These are phyloP conservation scores for Brenthis hecate DNA, from an alignment of 2,888 invertebrate genomes.

Conservation along the genomic window DNA sequence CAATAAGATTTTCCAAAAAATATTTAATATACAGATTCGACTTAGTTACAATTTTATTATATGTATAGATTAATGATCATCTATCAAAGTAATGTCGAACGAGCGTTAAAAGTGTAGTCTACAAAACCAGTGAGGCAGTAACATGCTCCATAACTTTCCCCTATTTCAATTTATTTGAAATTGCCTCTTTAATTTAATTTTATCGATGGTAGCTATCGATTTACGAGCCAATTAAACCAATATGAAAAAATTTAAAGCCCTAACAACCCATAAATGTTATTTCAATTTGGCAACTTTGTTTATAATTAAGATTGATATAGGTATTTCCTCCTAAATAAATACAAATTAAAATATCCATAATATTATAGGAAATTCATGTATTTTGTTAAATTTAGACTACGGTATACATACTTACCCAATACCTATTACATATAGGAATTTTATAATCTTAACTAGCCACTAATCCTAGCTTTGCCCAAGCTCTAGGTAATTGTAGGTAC, in stretches of 20 bases:
- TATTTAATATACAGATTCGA: too few relatives aligned
- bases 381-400: too few relatives aligned
- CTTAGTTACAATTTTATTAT: too few relatives aligned
- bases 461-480: too few relatives aligned
- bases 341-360: too few relatives aligned
- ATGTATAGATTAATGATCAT: neutral
- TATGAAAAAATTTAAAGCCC: conserved; percentile 45
- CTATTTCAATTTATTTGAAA: conserved; percentile 68
- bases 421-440: too few relatives aligned
- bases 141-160: conserved; percentile 54
- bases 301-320: neutral
- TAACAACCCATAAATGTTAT: conserved; percentile 36
- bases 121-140: conserved; percentile 43
- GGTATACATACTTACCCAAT: too few relatives aligned
- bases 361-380: too few relatives aligned
- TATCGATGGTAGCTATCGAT: conserved; percentile 66
- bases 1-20: too few relatives aligned
- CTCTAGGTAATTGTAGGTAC: too few relatives aligned
- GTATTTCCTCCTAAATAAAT: too few relatives aligned
- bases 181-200: conserved; percentile 69
- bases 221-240: conserved; percentile 71
- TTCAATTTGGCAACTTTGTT: neutral
- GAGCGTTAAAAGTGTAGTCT: conserved; percentile 44
- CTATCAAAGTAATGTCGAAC: conserved; percentile 30
- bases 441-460: too few relatives aligned